A percentile compares a stretch with the other conserved stretches of the same genome.
Evolutionary conservation across 2,113 vertebrate genomes (phyloP).

Genomic region (Ciconia stormi): DNA sequence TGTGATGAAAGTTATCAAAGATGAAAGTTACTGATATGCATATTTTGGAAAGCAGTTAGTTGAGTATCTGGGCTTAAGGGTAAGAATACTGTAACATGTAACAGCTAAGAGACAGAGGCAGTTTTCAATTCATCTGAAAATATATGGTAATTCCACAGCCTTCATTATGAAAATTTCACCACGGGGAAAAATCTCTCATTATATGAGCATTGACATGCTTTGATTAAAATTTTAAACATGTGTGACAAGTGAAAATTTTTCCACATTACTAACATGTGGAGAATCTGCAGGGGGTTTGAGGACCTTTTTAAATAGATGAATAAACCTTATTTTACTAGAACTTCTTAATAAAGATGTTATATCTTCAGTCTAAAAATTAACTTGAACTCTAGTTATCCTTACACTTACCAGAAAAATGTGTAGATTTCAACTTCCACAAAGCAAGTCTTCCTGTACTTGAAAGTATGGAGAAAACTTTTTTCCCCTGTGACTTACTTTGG

Average conservation of each 20-base stretch:
- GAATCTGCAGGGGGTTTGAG: slow-evolving; percentile 23
- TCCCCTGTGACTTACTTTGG: neutral
- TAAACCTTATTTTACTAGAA: neutral
- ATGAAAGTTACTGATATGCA: neutral
- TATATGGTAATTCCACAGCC: neutral
- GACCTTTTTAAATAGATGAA: neutral
- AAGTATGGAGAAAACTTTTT: neutral
- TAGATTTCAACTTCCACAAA: neutral
- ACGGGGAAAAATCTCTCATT: neutral
- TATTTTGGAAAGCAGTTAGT: neutral
- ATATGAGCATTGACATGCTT: slow-evolving; percentile 11
- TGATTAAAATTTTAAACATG: slow-evolving; percentile 55
- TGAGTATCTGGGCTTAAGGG: neutral
- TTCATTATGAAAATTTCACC: slow-evolving; percentile 10
- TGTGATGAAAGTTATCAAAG: neutral
- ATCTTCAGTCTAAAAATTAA: neutral
- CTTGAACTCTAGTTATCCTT: neutral
- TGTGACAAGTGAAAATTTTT: slow-evolving; percentile 40
- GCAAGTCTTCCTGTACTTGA: neutral
- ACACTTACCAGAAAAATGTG: neutral
- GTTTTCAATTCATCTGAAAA: neutral
- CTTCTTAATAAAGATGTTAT: slow-evolving; percentile 17
- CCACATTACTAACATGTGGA: neutral
- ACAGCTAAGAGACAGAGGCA: neutral
- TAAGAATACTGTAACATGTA: neutral